A percentile compares a stretch with the other conserved stretches of the same genome.
These are phyloP conservation scores for Perca fluviatilis DNA, from an alignment of 2,113 vertebrate genomes.

Conservation along the genomic window DNA sequence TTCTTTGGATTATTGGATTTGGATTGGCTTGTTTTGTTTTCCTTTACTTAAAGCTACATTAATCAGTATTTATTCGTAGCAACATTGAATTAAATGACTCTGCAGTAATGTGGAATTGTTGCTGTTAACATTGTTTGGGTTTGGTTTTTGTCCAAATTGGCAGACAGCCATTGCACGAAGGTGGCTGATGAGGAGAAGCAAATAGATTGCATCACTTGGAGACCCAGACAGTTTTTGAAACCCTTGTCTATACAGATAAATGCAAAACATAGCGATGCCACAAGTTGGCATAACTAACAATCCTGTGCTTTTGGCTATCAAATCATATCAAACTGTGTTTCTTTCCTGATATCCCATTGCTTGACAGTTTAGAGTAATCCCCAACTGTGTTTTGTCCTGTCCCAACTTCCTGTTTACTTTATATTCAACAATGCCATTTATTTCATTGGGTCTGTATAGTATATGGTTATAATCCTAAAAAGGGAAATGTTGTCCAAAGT, in stretches of 20 bases:
- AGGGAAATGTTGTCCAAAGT: not conserved
- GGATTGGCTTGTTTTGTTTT: slow-evolving; percentile 63
- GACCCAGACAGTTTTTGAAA: not conserved
- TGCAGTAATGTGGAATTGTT: slow-evolving; percentile 40
- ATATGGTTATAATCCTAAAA: too few species aligned
- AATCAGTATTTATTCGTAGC: slow-evolving; percentile 51
- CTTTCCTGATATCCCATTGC: not conserved
- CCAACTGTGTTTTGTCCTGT: too few species aligned
- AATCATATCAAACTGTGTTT: too few species aligned
- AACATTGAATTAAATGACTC: slow-evolving; percentile 49
- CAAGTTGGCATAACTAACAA: not conserved
- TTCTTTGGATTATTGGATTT: slow-evolving; percentile 70
- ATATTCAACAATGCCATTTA: not conserved
- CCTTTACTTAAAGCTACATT: slow-evolving; percentile 50
- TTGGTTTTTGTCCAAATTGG: slow-evolving; percentile 43
- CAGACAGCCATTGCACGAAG: not conserved
- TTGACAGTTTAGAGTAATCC: not conserved
- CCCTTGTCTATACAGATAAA: not conserved
- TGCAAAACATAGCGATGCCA: not conserved
- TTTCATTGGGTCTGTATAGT: too few species aligned
- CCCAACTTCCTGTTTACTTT: not conserved
- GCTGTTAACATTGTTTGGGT: slow-evolving; percentile 25
- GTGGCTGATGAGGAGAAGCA: slow-evolving; percentile 6
- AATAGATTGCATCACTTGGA: slow-evolving; percentile 2
- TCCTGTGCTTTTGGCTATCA: not conserved